phyloP scores from a whole-genome alignment of 2,888 invertebrate genomes.

The Chalcosyrphus nemorum region DNA sequence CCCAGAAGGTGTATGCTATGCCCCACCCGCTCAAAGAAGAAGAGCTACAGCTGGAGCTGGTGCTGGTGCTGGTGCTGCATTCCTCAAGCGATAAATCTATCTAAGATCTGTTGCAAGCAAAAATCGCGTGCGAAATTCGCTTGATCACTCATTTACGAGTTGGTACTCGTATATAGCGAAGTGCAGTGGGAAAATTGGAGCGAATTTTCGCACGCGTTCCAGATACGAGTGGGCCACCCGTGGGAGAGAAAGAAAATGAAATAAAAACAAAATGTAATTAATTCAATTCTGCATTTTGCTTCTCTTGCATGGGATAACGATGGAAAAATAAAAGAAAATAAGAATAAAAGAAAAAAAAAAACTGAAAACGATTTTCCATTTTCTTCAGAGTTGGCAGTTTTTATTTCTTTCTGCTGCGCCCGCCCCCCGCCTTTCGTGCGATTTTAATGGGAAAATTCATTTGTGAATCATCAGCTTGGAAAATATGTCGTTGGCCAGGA shows the following conservation, averaged over 20 bases:
- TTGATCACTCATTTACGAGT: conserved; percentile 51
- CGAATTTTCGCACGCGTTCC: conserved; percentile 60
- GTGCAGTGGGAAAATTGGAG: conserved; percentile 44
- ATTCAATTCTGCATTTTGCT: conserved; percentile 47
- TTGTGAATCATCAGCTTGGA: conserved; percentile 51
- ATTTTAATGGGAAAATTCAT: conserved; percentile 50
- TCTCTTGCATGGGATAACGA: conserved; percentile 20
- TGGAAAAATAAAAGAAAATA: too few species aligned
- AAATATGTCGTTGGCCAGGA: conserved; percentile 45
- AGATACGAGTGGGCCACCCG: conserved; percentile 35
- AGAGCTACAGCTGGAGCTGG: too few species aligned
- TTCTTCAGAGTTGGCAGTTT: conserved; percentile 30
- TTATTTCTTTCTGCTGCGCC: not conserved
- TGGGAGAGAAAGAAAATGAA: conserved; percentile 48
- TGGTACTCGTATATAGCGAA: not conserved
- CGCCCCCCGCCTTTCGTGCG: conserved; percentile 12
- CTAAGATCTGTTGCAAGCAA: conserved; percentile 25
- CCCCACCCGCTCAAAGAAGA: not conserved
- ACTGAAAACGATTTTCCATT: conserved; percentile 48
- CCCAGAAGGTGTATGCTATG: conserved; percentile 9
- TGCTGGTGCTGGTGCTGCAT: too few species aligned
- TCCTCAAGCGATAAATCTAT: conserved; percentile 41
- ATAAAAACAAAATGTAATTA: conserved; percentile 42
- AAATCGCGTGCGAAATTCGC: conserved; percentile 60
- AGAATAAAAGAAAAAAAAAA: too few species aligned